A percentile compares a stretch with the other conserved stretches of the same genome.
Conservation (phyloP, 2,888 invertebrate species). For the Hydraecia micacea region DNA sequence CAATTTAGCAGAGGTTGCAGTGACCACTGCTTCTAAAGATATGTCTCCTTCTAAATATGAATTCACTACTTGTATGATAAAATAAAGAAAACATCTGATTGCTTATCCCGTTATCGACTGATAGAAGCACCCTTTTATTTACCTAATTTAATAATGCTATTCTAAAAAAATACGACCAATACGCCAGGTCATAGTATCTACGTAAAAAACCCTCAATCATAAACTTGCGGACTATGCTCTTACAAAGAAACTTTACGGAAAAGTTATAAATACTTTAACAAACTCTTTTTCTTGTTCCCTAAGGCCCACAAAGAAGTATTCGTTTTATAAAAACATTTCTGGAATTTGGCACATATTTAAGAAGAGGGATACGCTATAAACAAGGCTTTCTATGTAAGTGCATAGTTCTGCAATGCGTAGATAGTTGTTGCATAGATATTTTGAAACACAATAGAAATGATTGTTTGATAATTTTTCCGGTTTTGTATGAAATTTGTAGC, state of each 20-base stretch:
- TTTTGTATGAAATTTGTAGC: neutral
- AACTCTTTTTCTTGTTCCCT: slow-evolving; percentile 67
- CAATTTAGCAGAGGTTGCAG: neutral
- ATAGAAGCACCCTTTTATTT: neutral
- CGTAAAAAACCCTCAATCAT: slow-evolving; percentile 9
- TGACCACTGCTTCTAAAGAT: neutral
- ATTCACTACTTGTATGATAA: neutral
- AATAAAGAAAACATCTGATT: neutral
- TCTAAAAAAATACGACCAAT: neutral
- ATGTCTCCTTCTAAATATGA: neutral
- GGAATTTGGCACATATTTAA: slow-evolving; percentile 88
- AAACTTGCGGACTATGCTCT: slow-evolving; percentile 84
- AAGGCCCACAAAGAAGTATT: slow-evolving; percentile 83
- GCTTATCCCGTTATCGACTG: neutral
- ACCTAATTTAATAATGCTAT: neutral
- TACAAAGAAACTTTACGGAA: slow-evolving; percentile 67
- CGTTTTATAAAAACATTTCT: slow-evolving; percentile 87
- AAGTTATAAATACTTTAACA: slow-evolving; percentile 21
- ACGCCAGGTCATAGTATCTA: slow-evolving; percentile 51
- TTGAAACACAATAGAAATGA: slow-evolving; percentile 22
- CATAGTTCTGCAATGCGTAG: slow-evolving; percentile 87
- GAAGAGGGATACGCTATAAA: slow-evolving; percentile 74
- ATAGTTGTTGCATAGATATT: slow-evolving; percentile 7
- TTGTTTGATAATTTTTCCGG: neutral
- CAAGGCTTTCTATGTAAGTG: slow-evolving; percentile 81